Evolutionary conservation across 1,140 invertebrate genomes (phyloP).

Genomic region (Heterodera schachtii): DNA sequence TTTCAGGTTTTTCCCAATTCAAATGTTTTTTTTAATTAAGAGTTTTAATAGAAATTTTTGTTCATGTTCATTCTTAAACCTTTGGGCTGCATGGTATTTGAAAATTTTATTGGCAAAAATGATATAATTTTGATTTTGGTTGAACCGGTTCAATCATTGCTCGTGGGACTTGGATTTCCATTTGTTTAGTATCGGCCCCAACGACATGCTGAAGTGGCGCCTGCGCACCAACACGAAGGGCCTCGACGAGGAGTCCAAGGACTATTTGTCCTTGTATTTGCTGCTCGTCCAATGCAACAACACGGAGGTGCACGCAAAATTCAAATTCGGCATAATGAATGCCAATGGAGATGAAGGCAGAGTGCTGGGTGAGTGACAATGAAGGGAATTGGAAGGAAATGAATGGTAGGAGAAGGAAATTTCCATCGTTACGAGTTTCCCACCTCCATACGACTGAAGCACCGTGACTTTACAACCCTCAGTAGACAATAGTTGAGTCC

Average conservation of each 20-base stretch:
- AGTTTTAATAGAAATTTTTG: no score
- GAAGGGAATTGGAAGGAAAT: no score
- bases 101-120: background rate
- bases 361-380: slow-evolving; percentile 78
- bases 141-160: no score
- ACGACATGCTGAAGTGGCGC: slow-evolving; percentile 70
- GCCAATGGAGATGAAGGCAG: slow-evolving; percentile 98
- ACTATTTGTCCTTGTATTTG: slow-evolving; percentile 96
- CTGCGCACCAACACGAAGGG: slow-evolving; percentile 98
- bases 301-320: slow-evolving; percentile 98
- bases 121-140: no score
- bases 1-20: slow-evolving; percentile 75
- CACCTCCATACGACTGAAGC: no score
- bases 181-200: slow-evolving; percentile 16
- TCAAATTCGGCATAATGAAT: slow-evolving; percentile 91
- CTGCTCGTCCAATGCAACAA: slow-evolving; percentile 98
- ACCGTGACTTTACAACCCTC: no score
- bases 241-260: slow-evolving; percentile 81
- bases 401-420: no score
- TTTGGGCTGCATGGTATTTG: no score
- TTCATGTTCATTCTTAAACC: no score
- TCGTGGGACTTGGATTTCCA: no score
- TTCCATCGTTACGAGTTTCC: no score
- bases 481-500: background rate
- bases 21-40: no score